Conservation (phyloP, 2,113 vertebrate genomes). For the Ameiurus melas region DNA sequence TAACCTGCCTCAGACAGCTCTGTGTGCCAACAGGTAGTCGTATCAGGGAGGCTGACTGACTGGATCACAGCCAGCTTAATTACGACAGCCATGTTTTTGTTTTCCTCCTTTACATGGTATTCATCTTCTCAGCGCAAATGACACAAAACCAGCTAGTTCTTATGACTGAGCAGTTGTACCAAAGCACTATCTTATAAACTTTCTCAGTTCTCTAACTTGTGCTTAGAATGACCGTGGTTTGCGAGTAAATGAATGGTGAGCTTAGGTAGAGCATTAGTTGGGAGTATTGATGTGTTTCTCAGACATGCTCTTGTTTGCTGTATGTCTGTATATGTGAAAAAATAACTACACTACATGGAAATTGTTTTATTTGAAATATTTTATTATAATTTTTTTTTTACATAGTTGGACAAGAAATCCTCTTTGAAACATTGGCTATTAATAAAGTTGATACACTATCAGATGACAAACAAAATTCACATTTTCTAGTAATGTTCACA, state of each 20-base stretch:
- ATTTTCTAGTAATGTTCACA: too few species aligned
- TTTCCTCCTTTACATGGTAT: constrained; percentile 57
- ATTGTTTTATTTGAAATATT: too few species aligned
- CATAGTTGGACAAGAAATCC: too few species aligned
- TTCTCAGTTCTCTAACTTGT: constrained; percentile 22
- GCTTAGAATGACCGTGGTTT: constrained; percentile 9
- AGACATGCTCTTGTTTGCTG: not conserved
- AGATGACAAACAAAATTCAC: too few species aligned
- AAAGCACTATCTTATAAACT: constrained; percentile 6
- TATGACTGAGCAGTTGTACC: constrained; percentile 11
- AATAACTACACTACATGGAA: too few species aligned
- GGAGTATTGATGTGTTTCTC: constrained; percentile 46
- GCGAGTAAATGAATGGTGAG: not conserved
- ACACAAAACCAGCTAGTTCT: constrained; percentile 5
- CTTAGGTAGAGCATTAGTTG: constrained; percentile 20
- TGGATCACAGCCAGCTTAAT: constrained; percentile 76
- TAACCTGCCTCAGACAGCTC: constrained; percentile 64
- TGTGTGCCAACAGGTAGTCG: constrained; percentile 70
- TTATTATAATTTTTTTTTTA: too few species aligned
- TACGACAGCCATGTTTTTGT: constrained; percentile 58
- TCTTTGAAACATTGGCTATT: too few species aligned
- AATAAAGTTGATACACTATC: too few species aligned
- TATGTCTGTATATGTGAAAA: constrained; percentile 17
- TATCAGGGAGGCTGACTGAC: constrained; percentile 57
- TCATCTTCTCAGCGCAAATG: constrained; percentile 37